Base-by-base conservation (phyloP, 2,113 vertebrate genomes). In the Rhinoderma darwinii region DNA sequence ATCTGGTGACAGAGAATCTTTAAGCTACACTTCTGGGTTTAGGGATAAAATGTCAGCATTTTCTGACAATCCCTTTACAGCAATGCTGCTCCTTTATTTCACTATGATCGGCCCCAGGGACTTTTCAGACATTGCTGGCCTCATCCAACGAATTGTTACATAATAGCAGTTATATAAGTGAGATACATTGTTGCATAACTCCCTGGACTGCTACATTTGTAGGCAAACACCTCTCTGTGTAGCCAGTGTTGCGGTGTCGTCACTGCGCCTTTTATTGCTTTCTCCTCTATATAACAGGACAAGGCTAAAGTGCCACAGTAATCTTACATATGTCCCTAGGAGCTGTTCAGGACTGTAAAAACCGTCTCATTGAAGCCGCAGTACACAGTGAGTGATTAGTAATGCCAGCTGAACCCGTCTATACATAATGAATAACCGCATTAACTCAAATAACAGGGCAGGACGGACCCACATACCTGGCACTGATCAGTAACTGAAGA, bases 381-480 rank as follows among this genome's bases (percentile, higher is more conserved):
- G 61, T 9, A 39, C 22, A 41, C 27, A n/a, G 63, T 47, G 18
- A 54, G 15, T 0, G n/a, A 12, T 25, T 12, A 51, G 43, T 20
- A 27, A 5, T 54, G 43, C 66, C 66, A 50, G 27, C 18, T 84
- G 83, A 70, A 70, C 75, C 35, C 47, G 6, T 6, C 10, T 18
- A 1, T 1, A 41, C 22, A 20, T 75, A 84, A 84, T 84, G 66
- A 84, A 41, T 84, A 84, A 84, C 82, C 68, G 27, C 61, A 27
- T 50, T 84, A 37, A 84, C 37, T 32, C 43, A 74, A 54, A 84
- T 41, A 84, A 41, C 82, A 83, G 63, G 66, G 32, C 83, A 56
- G 83, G 44, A 74, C 54, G 77, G 63, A 50, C 70, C 37, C 59
- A 10, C 54, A 81, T 81, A 76, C 51, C 83, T 54, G 50, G 63